Evolutionary conservation across 2,888 invertebrate species (phyloP).

Genomic region (Ceratothoa steindachneri): DNA sequence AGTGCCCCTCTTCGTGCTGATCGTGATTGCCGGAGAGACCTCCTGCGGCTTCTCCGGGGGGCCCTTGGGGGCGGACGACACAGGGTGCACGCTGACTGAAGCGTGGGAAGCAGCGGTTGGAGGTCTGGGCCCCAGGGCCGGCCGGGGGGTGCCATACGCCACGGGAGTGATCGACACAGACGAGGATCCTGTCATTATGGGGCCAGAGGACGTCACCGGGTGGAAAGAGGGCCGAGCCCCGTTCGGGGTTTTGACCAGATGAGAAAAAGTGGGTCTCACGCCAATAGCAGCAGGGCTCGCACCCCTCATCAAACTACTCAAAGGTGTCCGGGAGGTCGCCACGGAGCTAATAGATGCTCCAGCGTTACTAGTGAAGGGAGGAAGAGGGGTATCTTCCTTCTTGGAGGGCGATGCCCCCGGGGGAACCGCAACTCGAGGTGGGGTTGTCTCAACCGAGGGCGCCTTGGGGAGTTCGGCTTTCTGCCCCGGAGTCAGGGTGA

Average conservation of each 20-base stretch:
- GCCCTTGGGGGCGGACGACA: not conserved
- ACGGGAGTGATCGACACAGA: not conserved
- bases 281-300: not conserved
- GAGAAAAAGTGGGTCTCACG: not conserved
- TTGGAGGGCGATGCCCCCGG: not conserved
- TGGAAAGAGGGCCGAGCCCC: not conserved
- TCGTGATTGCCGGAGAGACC: not conserved
- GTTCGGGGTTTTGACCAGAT: not conserved
- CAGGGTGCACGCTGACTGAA: not conserved
- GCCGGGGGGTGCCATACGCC: not conserved
- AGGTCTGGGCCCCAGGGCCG: not conserved
- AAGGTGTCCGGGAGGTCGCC: not conserved
- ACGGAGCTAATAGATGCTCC: not conserved
- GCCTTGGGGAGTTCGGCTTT: not conserved
- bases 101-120: not conserved
- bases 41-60: not conserved
- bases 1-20: conserved; percentile 5
- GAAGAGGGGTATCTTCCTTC: not conserved
- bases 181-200: not conserved
- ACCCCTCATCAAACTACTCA: not conserved
- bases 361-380: not conserved
- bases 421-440: not conserved
- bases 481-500: not conserved
- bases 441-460: not conserved
- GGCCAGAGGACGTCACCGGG: not conserved